Percentiles rank a stretch among this genome's conserved stretches.
Evolutionary conservation across 2,888 invertebrate genomes (phyloP).

Genomic region (Gryllus longicercus): DNA sequence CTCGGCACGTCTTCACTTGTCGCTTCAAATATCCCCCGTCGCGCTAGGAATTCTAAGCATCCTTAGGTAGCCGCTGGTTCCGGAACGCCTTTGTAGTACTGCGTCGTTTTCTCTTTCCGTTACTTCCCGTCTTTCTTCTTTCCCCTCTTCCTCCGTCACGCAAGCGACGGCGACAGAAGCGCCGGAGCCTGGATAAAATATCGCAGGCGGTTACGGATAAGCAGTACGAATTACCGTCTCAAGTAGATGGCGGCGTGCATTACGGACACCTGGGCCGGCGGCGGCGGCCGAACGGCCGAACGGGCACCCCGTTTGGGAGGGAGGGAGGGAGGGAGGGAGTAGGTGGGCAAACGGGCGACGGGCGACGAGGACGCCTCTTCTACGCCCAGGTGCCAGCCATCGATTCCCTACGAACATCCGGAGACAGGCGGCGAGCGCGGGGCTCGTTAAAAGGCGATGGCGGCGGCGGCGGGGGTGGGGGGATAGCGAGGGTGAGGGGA

Average conservation of each 20-base stretch:
- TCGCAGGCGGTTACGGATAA: not conserved
- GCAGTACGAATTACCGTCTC: constrained; percentile 9
- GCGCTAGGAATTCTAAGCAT: too few relatives aligned
- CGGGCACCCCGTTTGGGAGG: not conserved
- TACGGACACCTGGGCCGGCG: constrained; percentile 5
- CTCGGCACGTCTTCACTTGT: too few relatives aligned
- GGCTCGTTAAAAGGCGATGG: not conserved
- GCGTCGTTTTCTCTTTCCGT: too few relatives aligned
- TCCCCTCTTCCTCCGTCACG: too few relatives aligned
- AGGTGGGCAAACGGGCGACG: not conserved
- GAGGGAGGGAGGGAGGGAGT: not conserved
- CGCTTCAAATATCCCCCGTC: too few relatives aligned
- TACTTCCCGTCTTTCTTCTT: too few relatives aligned
- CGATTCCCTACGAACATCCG: not conserved
- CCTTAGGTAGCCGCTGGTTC: too few relatives aligned
- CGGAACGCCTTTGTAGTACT: too few relatives aligned
- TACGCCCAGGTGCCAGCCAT: not conserved
- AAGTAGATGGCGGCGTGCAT: not conserved
- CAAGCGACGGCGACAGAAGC: too few relatives aligned
- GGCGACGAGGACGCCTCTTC: too few relatives aligned
- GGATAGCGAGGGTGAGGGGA: too few relatives aligned
- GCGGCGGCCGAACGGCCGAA: not conserved
- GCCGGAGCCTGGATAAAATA: not conserved
- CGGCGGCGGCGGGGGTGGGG: too few relatives aligned
- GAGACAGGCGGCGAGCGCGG: not conserved